Base-by-base conservation (phyloP, 1,140 invertebrate species). In the Zaprionus camerounensis region DNA sequence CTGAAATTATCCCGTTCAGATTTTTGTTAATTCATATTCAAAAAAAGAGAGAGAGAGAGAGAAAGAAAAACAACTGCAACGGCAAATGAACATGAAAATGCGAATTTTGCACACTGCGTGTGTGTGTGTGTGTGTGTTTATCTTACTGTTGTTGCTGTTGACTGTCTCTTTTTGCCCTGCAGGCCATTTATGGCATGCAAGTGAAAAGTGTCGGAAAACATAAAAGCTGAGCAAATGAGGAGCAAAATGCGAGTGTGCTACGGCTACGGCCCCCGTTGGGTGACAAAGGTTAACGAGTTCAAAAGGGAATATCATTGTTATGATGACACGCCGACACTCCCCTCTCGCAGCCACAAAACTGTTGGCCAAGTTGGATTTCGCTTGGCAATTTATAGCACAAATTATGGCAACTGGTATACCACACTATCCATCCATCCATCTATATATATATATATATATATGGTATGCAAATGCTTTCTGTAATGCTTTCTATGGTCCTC, bases 161-260 rank as follows among this genome's bases (percentile, higher is more conserved):
- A 56, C 65, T 63, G 41, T 68, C 69, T 57, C 67, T 61, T 55
- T 81, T 67, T 69, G 49, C 41, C 20, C 66, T 31, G 53, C 41
- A 31, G 55, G 53, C 9, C 17, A 20, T 59, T 63, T n/a, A 20
- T 12, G 46, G 17, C 59, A 28, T 41, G 57, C 72, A 67, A 77
- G 83, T 87, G 84, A 87, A 86, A 86, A 78, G 61, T 76, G 77
- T 83, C 83, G 83, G 83, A 51, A 83, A 82, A 88, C 73, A 88
- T 87, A 38, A 87, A 87, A 87, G 80, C 59, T 17, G 28, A 46
- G 41, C 28, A 46, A 81, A 71, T 78, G 72, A 81, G 80, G 71
- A 84, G 73, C 72, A 78, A 80, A 81, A 65, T 69, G 69, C 75
- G 82, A 80, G n/a, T 76, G 58, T 65, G 26, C 31, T 31, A 11